Evolutionary conservation across 1,140 invertebrate species (phyloP).

Genomic region (Riptortus pedestris): DNA sequence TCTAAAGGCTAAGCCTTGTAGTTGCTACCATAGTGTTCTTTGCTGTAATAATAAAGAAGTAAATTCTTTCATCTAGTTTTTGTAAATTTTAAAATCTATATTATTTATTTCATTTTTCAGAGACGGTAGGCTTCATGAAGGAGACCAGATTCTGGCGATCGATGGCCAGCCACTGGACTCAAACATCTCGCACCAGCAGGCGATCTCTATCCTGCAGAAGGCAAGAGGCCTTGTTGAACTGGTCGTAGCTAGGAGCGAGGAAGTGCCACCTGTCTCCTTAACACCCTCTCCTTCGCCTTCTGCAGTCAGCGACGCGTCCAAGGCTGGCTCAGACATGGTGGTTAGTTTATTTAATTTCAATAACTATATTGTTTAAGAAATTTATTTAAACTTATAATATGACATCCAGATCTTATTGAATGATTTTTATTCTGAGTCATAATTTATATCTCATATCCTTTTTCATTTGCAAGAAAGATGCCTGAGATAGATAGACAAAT

Average conservation of each 20-base stretch:
- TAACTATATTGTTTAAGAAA: no score
- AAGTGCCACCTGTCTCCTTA: constrained; percentile 27
- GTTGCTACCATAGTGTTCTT: no score
- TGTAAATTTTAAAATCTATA: no score
- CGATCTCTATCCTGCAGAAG: constrained; percentile 70
- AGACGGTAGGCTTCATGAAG: constrained; percentile 64
- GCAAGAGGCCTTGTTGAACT: constrained; percentile 62
- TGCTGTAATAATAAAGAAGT: no score
- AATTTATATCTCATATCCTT: no score
- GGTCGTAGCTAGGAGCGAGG: constrained; percentile 48
- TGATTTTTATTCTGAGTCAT: no score
- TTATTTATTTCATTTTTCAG: constrained; percentile 43
- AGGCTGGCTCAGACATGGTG: constrained; percentile 61
- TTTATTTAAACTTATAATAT: no score
- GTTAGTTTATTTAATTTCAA: constrained; percentile 37
- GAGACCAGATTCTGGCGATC: constrained; percentile 81
- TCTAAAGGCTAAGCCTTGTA: no score
- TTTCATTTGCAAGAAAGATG: no score
- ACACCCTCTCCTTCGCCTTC: constrained; percentile 36
- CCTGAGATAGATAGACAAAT: no score
- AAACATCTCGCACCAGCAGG: constrained; percentile 77
- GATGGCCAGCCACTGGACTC: constrained; percentile 74
- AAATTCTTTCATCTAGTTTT: no score
- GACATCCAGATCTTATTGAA: no score
- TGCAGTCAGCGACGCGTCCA: constrained; percentile 59